Base-by-base conservation (phyloP, 2,888 invertebrate species). In the Zonitis immaculata region DNA sequence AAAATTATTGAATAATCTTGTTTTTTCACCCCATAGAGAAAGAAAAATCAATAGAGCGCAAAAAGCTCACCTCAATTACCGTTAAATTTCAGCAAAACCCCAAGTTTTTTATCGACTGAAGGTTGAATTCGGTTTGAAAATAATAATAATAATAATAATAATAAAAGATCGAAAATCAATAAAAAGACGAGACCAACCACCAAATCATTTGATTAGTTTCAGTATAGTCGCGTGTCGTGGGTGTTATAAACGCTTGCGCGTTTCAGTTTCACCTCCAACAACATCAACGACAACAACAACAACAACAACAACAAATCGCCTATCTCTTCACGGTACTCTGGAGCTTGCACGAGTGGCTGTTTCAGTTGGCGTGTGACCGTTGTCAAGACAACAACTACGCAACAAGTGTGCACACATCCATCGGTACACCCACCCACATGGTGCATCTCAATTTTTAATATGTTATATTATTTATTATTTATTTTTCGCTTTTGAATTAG, bases 201-300 rank as follows among this genome's bases (percentile, higher is more conserved):
- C 39, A 39, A 18, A 56, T 58, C 52, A 56, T 60, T 60, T 58
- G 51, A 60, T 62, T 57, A 60, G 60, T 58, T 59, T 49, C 47
- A 52, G 56, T 51, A 55, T 51, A 58, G 65, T 68, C 71, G 71
- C 71, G 71, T 72, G 72, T 71, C 69, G 72, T 72, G 71, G 72
- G 72, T 71, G 72, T 71, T 63, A n/a, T n/a, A 64, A 63, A 70
- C 68, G 71, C 70, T 66, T 72, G 72, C 72, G 72, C 72, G 60
- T 52, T 65, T 49, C 54, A 56, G 53, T 58, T 54, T 57, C 52
- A 56, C 51, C 54, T 54, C 48, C 42, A 22, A 22, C 22, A n/a
- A n/a, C n/a, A n/a, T n/a, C n/a, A n/a, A n/a, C n/a, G n/a, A n/a
- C n/a, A n/a, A n/a, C n/a, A n/a, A n/a, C n/a, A n/a, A n/a, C n/a